These are phyloP conservation scores for Polypterus bichir DNA, from an alignment of 2,113 vertebrate species.

Conservation along the genomic window DNA sequence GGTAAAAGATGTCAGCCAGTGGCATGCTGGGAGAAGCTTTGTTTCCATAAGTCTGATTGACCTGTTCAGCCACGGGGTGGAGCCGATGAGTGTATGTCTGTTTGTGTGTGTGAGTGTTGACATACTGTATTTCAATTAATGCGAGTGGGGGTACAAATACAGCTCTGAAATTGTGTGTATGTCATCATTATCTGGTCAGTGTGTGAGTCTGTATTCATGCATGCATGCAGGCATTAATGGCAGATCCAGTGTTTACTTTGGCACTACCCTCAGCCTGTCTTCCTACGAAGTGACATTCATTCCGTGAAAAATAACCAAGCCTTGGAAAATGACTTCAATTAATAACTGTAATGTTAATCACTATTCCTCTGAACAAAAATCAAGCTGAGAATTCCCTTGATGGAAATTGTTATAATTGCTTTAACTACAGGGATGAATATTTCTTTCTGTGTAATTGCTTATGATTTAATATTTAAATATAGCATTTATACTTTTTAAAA, in stretches of 20 bases:
- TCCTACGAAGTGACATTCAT: constrained; percentile 53
- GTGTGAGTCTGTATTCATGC: no score
- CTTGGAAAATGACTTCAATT: constrained; percentile 88
- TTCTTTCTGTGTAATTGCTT: constrained; percentile 85
- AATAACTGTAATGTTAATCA: constrained; percentile 95
- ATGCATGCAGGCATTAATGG: no score
- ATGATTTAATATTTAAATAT: constrained; percentile 93
- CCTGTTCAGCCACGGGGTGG: constrained; percentile 53
- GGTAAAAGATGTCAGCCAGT: constrained; percentile 51
- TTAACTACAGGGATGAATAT: constrained; percentile 84
- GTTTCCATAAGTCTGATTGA: constrained; percentile 60
- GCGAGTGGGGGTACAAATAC: no score
- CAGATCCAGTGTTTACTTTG: constrained; percentile 34
- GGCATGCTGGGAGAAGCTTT: constrained; percentile 54
- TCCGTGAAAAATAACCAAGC: constrained; percentile 53
- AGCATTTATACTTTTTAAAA: constrained; percentile 86
- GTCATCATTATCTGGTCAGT: no score
- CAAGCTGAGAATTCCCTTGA: constrained; percentile 92
- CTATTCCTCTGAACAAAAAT: constrained; percentile 85
- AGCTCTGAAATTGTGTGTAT: no score
- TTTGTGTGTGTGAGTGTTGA: no score
- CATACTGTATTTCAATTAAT: no score
- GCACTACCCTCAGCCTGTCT: constrained; percentile 23
- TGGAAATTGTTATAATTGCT: constrained; percentile 98
- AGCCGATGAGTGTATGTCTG: background rate